phyloP scores from a whole-genome alignment of 2,113 vertebrate genomes.

The Delphinus delphis region DNA sequence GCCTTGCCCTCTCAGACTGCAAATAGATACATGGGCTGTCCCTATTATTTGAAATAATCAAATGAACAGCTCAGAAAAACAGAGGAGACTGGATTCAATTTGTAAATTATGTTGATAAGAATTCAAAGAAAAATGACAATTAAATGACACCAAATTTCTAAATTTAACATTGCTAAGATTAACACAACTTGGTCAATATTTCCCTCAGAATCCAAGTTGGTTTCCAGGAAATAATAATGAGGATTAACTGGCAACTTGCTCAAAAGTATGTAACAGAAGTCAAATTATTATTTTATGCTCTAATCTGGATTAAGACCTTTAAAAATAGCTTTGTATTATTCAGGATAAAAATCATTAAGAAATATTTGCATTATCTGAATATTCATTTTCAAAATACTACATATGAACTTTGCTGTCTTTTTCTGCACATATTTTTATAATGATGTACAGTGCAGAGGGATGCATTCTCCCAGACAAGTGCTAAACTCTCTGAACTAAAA shows the following conservation, averaged over 20 bases:
- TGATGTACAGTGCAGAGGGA: background rate
- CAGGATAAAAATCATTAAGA: background rate
- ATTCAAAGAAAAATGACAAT: background rate
- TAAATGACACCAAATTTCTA: background rate
- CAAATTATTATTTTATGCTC: background rate
- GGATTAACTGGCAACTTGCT: background rate
- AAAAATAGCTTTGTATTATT: background rate
- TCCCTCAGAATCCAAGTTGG: background rate
- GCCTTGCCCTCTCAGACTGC: background rate
- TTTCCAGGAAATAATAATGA: slow-evolving; percentile 3
- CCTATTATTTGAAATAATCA: background rate
- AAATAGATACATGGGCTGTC: background rate
- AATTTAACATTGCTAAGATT: slow-evolving; percentile 13
- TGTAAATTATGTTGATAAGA: background rate
- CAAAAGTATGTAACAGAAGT: background rate
- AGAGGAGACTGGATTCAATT: background rate
- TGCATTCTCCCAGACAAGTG: fast-evolving
- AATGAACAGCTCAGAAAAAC: background rate
- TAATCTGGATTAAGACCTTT: background rate
- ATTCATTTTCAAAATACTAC: background rate
- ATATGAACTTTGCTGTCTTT: background rate
- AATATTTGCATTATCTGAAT: background rate
- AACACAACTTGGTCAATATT: background rate
- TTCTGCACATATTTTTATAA: background rate
- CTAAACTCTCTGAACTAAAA: background rate